Percentiles rank a stretch among this genome's conserved stretches.
Evolutionary conservation across 2,797 vertebrate genomes (phyloP).

Genomic region (Malacoctenus gilli): DNA sequence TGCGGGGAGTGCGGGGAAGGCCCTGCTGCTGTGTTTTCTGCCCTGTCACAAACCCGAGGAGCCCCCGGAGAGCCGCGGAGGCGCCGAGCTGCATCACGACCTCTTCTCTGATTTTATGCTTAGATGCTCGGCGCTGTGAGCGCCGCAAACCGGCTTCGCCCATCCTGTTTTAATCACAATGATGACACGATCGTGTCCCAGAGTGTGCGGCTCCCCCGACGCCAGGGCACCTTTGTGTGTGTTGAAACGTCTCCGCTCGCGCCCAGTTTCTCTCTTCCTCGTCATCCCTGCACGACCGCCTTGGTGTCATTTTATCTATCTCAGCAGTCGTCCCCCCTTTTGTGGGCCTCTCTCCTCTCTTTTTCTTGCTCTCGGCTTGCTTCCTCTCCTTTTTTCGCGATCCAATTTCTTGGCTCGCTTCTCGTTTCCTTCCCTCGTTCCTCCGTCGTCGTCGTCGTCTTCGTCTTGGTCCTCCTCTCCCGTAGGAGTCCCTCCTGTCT

Average conservation of each 20-base stretch:
- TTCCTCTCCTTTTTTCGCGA: conserved; percentile 23
- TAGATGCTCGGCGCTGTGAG: conserved; percentile 72
- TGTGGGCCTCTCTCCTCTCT: conserved; percentile 7
- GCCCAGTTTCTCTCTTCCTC: conserved; percentile 8
- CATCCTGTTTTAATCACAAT: conserved; percentile 60
- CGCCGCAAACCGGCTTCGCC: conserved; percentile 46
- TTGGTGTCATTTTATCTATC: conserved; percentile 2
- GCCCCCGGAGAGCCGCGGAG: conserved; percentile 66
- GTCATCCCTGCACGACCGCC: neutral
- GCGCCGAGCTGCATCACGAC: conserved; percentile 73
- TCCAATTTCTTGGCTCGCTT: conserved; percentile 26
- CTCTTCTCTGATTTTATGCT: conserved; percentile 79
- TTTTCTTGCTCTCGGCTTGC: conserved; percentile 27
- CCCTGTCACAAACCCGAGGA: conserved; percentile 73
- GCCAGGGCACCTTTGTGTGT: neutral
- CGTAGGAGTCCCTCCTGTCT: conserved; percentile 1
- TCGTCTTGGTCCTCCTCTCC: conserved; percentile 12
- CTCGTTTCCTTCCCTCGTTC: conserved; percentile 15
- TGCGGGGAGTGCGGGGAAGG: conserved; percentile 41
- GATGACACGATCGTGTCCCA: conserved; percentile 42
- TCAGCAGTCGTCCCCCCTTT: neutral
- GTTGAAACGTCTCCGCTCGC: neutral
- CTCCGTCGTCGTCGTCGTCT: no score
- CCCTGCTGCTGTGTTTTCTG: conserved; percentile 57
- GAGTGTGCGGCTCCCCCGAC: conserved; percentile 2